phyloP scores from a whole-genome alignment of 2,888 invertebrate species.

The Aproaerema taeniolella region DNA sequence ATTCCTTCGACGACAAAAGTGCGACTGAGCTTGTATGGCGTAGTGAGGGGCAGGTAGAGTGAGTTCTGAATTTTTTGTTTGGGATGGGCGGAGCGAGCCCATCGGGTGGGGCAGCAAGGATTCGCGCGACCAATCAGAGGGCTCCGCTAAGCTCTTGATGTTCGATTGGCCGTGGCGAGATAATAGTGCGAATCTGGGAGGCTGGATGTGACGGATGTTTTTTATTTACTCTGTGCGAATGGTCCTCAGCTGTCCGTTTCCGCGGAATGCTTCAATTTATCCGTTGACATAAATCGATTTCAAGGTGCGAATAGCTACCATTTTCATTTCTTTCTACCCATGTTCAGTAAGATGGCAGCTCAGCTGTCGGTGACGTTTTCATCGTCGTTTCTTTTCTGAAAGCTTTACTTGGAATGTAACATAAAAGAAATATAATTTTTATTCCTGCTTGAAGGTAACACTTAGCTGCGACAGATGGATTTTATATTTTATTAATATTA shows the following conservation, averaged over 20 bases:
- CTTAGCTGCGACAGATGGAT: too few relatives aligned
- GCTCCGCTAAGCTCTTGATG: constrained; percentile 29
- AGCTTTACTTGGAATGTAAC: background rate
- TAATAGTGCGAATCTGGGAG: constrained; percentile 74
- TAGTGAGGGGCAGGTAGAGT: constrained; percentile 46
- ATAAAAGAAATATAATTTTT: too few relatives aligned
- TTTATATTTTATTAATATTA: too few relatives aligned
- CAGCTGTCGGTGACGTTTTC: constrained; percentile 19
- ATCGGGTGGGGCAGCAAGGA: constrained; percentile 66
- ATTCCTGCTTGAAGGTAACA: too few relatives aligned
- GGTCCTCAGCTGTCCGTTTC: constrained; percentile 46
- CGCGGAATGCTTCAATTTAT: constrained; percentile 60
- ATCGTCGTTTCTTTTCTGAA: background rate
- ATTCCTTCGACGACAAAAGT: constrained; percentile 39
- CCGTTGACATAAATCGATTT: constrained; percentile 62
- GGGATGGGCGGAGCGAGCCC: constrained; percentile 65
- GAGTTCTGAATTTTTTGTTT: constrained; percentile 50
- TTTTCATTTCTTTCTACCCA: constrained; percentile 32
- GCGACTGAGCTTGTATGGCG: constrained; percentile 45
- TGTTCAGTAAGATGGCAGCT: constrained; percentile 23
- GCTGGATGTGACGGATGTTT: constrained; percentile 58
- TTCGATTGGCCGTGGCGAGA: constrained; percentile 62
- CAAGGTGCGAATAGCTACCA: constrained; percentile 50
- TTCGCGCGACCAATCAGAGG: constrained; percentile 41
- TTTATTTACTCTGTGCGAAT: constrained; percentile 63